phyloP scores from a whole-genome alignment of 1,140 invertebrate species.

The Danaus melanippus region DNA sequence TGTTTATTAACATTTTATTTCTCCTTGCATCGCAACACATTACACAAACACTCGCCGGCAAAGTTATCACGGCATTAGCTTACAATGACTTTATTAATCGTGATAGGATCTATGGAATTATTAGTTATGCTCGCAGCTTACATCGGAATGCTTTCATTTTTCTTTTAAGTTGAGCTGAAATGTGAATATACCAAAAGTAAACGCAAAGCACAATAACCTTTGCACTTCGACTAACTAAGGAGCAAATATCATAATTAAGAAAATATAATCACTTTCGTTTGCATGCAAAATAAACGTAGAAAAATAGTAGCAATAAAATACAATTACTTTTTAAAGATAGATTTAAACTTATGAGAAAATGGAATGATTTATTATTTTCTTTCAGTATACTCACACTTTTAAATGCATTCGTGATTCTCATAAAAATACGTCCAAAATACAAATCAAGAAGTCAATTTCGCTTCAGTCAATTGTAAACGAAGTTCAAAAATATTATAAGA shows the following conservation, averaged over 20 bases:
- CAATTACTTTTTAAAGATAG: slow-evolving; percentile 38
- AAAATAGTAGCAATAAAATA: slow-evolving; percentile 52
- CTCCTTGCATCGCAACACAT: slow-evolving; percentile 61
- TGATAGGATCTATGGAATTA: slow-evolving; percentile 62
- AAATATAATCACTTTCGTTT: slow-evolving; percentile 35
- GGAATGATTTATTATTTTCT: slow-evolving; percentile 64
- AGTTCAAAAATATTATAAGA: slow-evolving; percentile 57
- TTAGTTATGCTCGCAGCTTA: slow-evolving; percentile 36
- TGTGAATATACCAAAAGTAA: slow-evolving; percentile 68
- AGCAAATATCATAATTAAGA: slow-evolving; percentile 28
- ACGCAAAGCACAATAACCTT: slow-evolving; percentile 36
- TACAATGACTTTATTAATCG: slow-evolving; percentile 55
- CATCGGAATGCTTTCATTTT: slow-evolving; percentile 63
- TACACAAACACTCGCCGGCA: slow-evolving; percentile 59
- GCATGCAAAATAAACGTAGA: slow-evolving; percentile 61
- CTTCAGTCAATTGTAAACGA: slow-evolving; percentile 63
- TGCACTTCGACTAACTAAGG: slow-evolving; percentile 43
- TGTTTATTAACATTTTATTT: slow-evolving; percentile 72
- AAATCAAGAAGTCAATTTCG: slow-evolving; percentile 54
- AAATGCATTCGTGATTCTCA: slow-evolving; percentile 56
- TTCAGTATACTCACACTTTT: slow-evolving; percentile 66
- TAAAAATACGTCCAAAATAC: slow-evolving; percentile 48
- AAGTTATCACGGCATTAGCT: slow-evolving; percentile 50
- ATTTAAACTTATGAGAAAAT: slow-evolving; percentile 51
- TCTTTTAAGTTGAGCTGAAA: slow-evolving; percentile 59